Base-by-base conservation (phyloP, 2,113 vertebrate genomes). In the Beaufortia kweichowensis region DNA sequence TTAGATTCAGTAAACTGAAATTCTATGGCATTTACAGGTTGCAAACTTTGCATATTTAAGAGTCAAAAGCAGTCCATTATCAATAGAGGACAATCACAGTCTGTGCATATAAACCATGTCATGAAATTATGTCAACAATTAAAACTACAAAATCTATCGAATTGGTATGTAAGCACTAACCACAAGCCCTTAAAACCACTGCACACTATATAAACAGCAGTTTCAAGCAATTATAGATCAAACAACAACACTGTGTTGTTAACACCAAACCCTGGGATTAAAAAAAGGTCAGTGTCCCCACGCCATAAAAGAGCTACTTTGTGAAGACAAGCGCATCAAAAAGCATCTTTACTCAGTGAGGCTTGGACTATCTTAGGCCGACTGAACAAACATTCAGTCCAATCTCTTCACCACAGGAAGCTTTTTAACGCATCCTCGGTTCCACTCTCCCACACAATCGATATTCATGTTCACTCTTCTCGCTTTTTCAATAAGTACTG, bases 1-100 rank as follows among this genome's bases (percentile, higher is more conserved):
- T 68, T 24, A 75, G 70, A 68, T 74, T 46, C 72, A 31, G 79
- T 41, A 35, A 76, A 84, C 85, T 85, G 85, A n/a, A n/a, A 85
- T 87, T 87, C 84, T 83, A 77, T 77, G 39, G 73, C 77, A 65
- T 81, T 89, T 81, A 75, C 81, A 84, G 79, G 86, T 86, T 79
- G 59, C 76, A 59, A 39, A 77, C 23, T 69, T 57, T 83, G 79
- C 67, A 80, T 65, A 64, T 35, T 62, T 48, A 57, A 75, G 67
- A n/a, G n/a, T n/a, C n/a, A n/a, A n/a, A n/a, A n/a, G n/a, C n/a
- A n/a, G n/a, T n/a, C n/a, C n/a, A n/a, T n/a, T n/a, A n/a, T n/a
- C n/a, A n/a, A n/a, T n/a, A n/a, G n/a, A n/a, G n/a, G n/a, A n/a
- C n/a, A n/a, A n/a, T n/a, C n/a, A n/a, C n/a, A n/a, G n/a, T n/a